Evolutionary conservation across 1,140 invertebrate species (phyloP).

Genomic region (Drosophila truncata): DNA sequence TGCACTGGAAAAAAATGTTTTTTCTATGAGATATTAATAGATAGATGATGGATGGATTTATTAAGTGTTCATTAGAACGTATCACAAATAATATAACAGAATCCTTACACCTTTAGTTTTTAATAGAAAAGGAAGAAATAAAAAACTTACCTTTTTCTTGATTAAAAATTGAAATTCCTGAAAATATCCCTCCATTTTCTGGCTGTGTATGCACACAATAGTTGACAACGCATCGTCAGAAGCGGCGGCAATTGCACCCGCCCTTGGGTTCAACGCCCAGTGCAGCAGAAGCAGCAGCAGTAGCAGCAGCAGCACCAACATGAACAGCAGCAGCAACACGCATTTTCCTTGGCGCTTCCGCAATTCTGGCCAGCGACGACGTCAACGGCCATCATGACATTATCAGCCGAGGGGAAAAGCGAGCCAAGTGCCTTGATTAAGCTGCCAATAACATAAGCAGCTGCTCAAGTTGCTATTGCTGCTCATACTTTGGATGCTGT

Average conservation of each 20-base stretch:
- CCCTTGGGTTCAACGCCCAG: slow-evolving; percentile 63
- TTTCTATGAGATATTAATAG: too few relatives aligned
- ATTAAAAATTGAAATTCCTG: background rate
- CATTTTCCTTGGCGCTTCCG: slow-evolving; percentile 75
- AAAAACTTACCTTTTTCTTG: background rate
- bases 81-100: background rate
- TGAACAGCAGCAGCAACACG: slow-evolving; percentile 40
- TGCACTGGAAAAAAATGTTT: slow-evolving; percentile 2
- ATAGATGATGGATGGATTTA: background rate
- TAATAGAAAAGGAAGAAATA: background rate
- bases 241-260: slow-evolving; percentile 61
- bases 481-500: slow-evolving; percentile 9
- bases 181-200: background rate
- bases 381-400: slow-evolving; percentile 34
- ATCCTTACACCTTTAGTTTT: background rate
- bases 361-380: slow-evolving; percentile 60
- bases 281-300: slow-evolving; percentile 29
- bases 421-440: slow-evolving; percentile 61
- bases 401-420: slow-evolving; percentile 43
- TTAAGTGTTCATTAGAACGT: background rate
- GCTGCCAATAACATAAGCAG: slow-evolving; percentile 51
- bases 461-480: slow-evolving; percentile 29
- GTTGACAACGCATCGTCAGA: slow-evolving; percentile 68
- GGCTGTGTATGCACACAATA: slow-evolving; percentile 32
- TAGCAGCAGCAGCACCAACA: slow-evolving; percentile 16